phyloP scores from a whole-genome alignment of 2,888 invertebrate genomes.

The Aporophyla lueneburgensis region DNA sequence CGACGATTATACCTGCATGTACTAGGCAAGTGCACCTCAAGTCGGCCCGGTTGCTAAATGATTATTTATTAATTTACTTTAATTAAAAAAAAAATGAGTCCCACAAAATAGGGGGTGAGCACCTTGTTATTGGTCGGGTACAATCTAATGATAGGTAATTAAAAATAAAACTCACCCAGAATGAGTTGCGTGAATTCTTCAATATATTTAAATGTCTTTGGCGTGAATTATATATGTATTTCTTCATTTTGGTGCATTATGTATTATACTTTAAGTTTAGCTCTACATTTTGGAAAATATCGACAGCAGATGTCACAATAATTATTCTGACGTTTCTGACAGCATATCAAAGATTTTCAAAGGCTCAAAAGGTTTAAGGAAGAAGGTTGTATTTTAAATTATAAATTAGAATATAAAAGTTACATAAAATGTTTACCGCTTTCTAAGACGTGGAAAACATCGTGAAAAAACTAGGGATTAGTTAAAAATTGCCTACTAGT shows the following conservation, averaged over 20 bases:
- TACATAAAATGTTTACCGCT: no score
- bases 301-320: neutral
- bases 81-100: neutral
- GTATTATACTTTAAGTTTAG: neutral
- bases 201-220: neutral
- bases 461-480: neutral
- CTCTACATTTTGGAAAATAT: slow-evolving; percentile 1
- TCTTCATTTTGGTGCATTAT: neutral
- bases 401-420: no score
- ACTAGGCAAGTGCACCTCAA: neutral
- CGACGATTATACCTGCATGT: neutral
- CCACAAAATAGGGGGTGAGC: neutral
- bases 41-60: neutral
- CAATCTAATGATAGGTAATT: no score
- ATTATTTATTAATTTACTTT: neutral
- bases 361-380: neutral
- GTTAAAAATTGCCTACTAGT: no score
- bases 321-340: neutral
- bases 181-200: neutral
- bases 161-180: neutral
- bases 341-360: neutral
- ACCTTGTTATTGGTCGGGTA: neutral
- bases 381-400: neutral
- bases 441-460: neutral
- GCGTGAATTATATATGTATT: neutral